Conservation (phyloP, 64 coral and sea anemone species). For the Pocillopora verrucosa region DNA sequence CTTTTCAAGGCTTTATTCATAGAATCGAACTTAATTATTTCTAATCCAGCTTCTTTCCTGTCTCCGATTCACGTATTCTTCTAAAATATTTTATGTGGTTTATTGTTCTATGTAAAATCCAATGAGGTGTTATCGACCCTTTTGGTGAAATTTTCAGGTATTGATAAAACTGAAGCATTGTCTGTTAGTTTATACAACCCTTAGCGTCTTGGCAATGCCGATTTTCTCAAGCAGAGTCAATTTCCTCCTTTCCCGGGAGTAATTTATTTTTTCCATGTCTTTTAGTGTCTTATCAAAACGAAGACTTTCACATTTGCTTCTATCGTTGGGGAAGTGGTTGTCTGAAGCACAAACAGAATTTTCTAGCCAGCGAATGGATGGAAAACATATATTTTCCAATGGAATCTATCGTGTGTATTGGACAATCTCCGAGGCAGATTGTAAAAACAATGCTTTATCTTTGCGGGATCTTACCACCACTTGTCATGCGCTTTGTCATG, state of each 20-base stretch:
- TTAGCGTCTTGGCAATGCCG: conserved; percentile 11
- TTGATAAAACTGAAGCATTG: too few species aligned
- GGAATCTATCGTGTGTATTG: too few species aligned
- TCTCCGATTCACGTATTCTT: background rate
- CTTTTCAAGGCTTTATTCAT: conserved; percentile 43
- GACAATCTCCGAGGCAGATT: too few species aligned
- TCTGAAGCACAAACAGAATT: background rate
- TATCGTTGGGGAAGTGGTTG: background rate
- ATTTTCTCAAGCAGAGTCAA: conserved; percentile 12
- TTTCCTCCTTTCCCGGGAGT: background rate
- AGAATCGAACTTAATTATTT: conserved; percentile 5
- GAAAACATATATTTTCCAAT: too few species aligned
- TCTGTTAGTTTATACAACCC: conserved; percentile 33
- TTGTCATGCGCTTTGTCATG: too few species aligned
- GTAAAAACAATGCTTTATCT: too few species aligned
- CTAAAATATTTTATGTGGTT: conserved; percentile 18
- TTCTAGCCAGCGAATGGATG: too few species aligned
- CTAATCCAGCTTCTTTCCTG: background rate
- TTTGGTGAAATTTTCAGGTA: too few species aligned
- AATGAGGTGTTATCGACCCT: too few species aligned
- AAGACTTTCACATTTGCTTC: background rate
- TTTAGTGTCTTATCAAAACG: too few species aligned
- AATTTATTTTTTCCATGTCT: background rate
- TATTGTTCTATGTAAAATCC: conserved; percentile 23
- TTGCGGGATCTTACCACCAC: too few species aligned